These are phyloP conservation scores for Macrosoma leucophasiata DNA, from an alignment of 2,888 invertebrate species.

Conservation along the genomic window DNA sequence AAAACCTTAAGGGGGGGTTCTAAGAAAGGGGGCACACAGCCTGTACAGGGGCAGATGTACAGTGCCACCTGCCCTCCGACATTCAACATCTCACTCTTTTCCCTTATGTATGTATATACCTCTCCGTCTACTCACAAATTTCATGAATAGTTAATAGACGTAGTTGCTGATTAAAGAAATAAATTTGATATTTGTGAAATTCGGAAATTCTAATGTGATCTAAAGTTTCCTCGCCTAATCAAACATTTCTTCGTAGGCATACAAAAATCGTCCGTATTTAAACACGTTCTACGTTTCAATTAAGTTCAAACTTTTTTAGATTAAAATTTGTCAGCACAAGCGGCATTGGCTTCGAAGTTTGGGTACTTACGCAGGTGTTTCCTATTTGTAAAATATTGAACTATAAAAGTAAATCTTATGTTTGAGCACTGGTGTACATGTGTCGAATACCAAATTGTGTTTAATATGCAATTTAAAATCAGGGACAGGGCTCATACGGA, in stretches of 20 bases:
- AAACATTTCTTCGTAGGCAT: constrained; percentile 13
- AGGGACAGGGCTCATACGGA: constrained; percentile 12
- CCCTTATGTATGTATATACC: constrained; percentile 28
- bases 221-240: constrained; percentile 15
- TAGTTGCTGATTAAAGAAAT: constrained; percentile 29
- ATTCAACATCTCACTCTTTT: constrained; percentile 44
- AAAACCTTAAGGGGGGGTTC: constrained; percentile 31
- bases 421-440: constrained; percentile 15
- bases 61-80: constrained; percentile 55
- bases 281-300: constrained; percentile 18
- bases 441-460: constrained; percentile 18
- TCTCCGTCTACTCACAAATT: constrained; percentile 35
- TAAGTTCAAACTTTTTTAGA: constrained; percentile 17
- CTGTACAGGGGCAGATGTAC: constrained; percentile 54
- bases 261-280: constrained; percentile 9
- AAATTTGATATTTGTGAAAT: constrained; percentile 21
- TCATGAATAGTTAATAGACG: constrained; percentile 33
- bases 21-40: constrained; percentile 38
- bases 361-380: constrained; percentile 25
- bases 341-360: constrained; percentile 21
- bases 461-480: constrained; percentile 14
- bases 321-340: constrained; percentile 20
- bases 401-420: constrained; percentile 24
- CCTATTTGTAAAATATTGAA: constrained; percentile 27
- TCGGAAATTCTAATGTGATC: constrained; percentile 18